Conservation (phyloP, 2,113 vertebrate genomes). For the Montifringilla adamsi region DNA sequence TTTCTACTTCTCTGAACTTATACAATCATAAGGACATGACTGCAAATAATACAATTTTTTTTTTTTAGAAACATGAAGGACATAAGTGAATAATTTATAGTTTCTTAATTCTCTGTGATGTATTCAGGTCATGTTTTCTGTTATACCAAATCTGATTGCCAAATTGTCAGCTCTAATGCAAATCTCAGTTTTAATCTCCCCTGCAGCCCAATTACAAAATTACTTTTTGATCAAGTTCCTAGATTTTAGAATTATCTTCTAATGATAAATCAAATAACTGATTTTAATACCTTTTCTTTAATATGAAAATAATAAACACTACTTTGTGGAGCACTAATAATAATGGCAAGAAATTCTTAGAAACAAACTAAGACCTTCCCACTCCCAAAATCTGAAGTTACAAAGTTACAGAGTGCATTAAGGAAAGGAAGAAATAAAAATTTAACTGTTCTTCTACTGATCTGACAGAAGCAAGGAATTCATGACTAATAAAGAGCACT, state of each 20-base stretch:
- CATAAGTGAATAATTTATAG: constrained; percentile 21
- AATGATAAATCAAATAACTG: not conserved
- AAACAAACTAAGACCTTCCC: not conserved
- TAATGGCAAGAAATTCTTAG: not conserved
- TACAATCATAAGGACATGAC: not conserved
- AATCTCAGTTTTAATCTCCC: constrained; percentile 45
- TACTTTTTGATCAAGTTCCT: constrained; percentile 15
- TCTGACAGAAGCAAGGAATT: not conserved
- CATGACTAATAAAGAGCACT: not conserved
- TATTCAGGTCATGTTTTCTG: constrained; percentile 66
- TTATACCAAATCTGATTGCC: constrained; percentile 52
- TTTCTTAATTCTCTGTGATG: constrained; percentile 59
- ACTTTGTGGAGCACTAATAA: not conserved
- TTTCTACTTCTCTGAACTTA: not conserved
- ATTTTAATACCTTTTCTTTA: not conserved
- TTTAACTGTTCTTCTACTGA: not conserved
- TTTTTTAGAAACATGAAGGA: constrained; percentile 15
- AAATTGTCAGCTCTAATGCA: constrained; percentile 63
- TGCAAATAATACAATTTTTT: not conserved
- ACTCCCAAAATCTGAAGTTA: not conserved
- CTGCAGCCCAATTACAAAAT: constrained; percentile 46
- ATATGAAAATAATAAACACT: not conserved
- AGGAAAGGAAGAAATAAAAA: not conserved
- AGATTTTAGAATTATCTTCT: not conserved
- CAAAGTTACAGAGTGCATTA: not conserved